A percentile compares a stretch with the other conserved stretches of the same genome.
phyloP scores from a whole-genome alignment of 2,113 vertebrate genomes.

The Tursiops truncatus region DNA sequence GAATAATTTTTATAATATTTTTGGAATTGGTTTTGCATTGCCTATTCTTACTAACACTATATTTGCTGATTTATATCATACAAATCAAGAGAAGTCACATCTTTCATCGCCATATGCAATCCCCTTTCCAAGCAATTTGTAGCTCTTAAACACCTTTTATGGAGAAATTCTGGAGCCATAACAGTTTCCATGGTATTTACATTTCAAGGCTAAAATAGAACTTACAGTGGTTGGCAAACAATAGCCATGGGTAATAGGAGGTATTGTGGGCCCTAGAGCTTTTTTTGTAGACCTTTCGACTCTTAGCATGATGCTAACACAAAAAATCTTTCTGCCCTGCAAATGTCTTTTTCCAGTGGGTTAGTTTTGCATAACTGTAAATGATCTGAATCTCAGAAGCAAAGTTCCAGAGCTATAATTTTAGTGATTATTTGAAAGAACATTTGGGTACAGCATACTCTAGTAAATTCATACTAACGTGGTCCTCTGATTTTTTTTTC shows the following conservation, averaged over 20 bases:
- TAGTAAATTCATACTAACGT: slow-evolving; percentile 4
- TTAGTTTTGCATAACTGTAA: slow-evolving; percentile 38
- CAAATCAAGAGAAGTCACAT: not conserved
- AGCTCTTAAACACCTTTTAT: not conserved
- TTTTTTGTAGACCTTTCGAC: not conserved
- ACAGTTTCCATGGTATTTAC: not conserved
- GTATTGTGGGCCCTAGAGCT: not conserved
- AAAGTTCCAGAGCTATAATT: slow-evolving; percentile 8
- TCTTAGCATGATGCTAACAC: not conserved
- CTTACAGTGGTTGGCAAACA: not conserved
- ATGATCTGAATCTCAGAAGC: slow-evolving; percentile 13
- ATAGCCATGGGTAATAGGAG: not conserved
- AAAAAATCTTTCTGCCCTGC: not conserved
- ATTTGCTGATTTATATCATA: not conserved
- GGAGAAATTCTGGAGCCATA: not conserved
- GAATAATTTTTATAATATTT: not conserved
- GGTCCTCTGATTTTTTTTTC: not conserved
- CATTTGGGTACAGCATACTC: not conserved
- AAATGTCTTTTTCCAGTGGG: not conserved
- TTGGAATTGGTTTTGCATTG: not conserved
- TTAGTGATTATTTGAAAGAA: slow-evolving; percentile 1
- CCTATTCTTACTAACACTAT: not conserved
- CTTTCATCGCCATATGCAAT: not conserved
- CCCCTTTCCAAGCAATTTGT: not conserved
- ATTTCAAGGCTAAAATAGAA: not conserved